These are phyloP conservation scores for Channa maculata DNA, from an alignment of 2,113 vertebrate species.

Conservation along the genomic window DNA sequence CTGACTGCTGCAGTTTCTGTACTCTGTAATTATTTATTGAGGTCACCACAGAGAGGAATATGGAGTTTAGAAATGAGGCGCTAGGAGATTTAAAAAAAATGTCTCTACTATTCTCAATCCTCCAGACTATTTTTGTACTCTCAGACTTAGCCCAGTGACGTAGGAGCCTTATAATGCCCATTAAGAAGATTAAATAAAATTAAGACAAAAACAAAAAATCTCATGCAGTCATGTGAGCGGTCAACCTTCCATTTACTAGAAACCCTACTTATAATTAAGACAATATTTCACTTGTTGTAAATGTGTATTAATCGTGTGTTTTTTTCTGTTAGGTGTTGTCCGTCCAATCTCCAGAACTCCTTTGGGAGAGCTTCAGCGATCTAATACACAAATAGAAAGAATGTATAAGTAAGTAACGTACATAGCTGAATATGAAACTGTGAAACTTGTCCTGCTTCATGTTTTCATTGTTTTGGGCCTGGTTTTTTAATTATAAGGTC, in stretches of 20 bases:
- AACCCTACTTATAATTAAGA: neutral
- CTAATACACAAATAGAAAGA: slow-evolving; percentile 87
- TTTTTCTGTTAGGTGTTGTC: slow-evolving; percentile 80
- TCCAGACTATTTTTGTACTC: slow-evolving; percentile 38
- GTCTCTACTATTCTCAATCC: slow-evolving; percentile 37
- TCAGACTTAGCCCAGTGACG: slow-evolving; percentile 28
- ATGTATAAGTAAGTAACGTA: slow-evolving; percentile 91
- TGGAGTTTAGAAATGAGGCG: slow-evolving; percentile 22
- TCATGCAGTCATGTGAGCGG: slow-evolving; percentile 5
- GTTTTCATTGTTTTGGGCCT: slow-evolving; percentile 6
- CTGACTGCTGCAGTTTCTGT: slow-evolving; percentile 25
- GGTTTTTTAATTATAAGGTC: slow-evolving; percentile 25
- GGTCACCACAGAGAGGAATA: slow-evolving; percentile 20
- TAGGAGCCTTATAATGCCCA: slow-evolving; percentile 35
- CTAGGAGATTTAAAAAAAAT: slow-evolving; percentile 23
- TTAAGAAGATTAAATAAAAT: slow-evolving; percentile 45
- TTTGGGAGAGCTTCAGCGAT: slow-evolving; percentile 88
- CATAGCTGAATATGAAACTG: neutral
- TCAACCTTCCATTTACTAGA: neutral
- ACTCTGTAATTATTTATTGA: slow-evolving; percentile 38
- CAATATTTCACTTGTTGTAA: neutral
- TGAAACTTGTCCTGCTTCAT: neutral
- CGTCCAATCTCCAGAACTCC: slow-evolving; percentile 85
- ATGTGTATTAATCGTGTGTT: slow-evolving; percentile 12
- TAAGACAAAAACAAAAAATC: slow-evolving; percentile 20